Evolutionary conservation across 1,140 invertebrate genomes (phyloP).

Genomic region (Heliconius nattereri): DNA sequence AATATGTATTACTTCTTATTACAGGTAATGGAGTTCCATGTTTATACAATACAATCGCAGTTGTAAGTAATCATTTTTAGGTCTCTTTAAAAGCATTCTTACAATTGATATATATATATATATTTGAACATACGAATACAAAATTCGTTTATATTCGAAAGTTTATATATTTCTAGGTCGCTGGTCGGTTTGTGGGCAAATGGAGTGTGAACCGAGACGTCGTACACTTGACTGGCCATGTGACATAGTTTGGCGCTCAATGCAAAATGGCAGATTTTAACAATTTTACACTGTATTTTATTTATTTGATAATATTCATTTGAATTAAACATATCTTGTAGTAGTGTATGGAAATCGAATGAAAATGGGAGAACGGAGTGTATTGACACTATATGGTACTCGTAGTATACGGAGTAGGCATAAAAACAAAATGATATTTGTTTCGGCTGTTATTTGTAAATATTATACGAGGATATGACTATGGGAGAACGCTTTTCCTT

Average conservation of each 20-base stretch:
- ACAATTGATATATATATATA: not conserved
- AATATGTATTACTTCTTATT: not conserved
- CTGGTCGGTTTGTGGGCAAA: conserved; percentile 29
- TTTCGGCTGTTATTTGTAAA: too few species aligned
- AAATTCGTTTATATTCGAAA: conserved; percentile 21
- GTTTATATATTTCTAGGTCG: conserved; percentile 35
- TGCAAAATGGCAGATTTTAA: not conserved
- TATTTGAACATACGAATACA: not conserved
- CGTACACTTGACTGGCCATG: conserved; percentile 21
- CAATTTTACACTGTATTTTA: not conserved
- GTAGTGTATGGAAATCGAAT: not conserved
- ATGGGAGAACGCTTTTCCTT: too few species aligned
- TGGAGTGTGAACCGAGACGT: conserved; percentile 33
- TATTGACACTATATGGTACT: not conserved
- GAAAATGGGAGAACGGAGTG: too few species aligned
- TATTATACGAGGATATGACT: too few species aligned
- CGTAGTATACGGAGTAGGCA: too few species aligned
- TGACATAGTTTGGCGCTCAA: conserved; percentile 25
- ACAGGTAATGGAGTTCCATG: too few species aligned
- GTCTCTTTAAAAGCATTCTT: too few species aligned
- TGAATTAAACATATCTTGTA: not conserved
- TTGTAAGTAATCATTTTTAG: too few species aligned
- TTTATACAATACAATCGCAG: too few species aligned
- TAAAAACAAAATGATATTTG: too few species aligned
- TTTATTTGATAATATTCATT: not conserved